Conservation (phyloP, 2,113 vertebrate species). For the Platichthys flesus region DNA sequence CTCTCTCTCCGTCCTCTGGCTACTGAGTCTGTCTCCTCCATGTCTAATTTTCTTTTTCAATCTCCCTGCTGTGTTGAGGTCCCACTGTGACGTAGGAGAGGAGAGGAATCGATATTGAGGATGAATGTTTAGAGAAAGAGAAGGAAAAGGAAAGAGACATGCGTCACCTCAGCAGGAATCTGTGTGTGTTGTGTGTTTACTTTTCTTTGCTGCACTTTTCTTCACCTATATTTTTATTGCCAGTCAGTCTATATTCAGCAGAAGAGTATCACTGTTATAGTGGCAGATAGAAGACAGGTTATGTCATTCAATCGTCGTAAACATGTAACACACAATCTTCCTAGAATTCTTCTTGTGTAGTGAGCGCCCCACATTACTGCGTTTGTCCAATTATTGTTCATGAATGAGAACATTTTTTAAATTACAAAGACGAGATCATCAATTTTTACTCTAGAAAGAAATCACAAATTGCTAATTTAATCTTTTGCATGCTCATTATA, state of each 20-base stretch:
- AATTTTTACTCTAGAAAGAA: too few species aligned
- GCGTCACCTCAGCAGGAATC: neutral
- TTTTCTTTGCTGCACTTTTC: neutral
- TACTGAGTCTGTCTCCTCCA: constrained; percentile 52
- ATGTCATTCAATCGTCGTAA: too few species aligned
- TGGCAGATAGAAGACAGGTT: too few species aligned
- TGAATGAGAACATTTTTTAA: too few species aligned
- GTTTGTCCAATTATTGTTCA: too few species aligned
- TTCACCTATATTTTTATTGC: neutral
- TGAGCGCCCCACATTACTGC: too few species aligned
- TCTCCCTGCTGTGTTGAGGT: constrained; percentile 24
- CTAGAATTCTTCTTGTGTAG: too few species aligned
- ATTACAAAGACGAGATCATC: too few species aligned
- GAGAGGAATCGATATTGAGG: neutral
- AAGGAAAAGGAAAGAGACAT: neutral
- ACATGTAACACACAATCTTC: too few species aligned
- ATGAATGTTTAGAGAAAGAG: neutral
- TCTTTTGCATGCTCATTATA: too few species aligned
- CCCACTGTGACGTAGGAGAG: constrained; percentile 29
- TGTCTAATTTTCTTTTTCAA: constrained; percentile 6
- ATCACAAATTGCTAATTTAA: too few species aligned
- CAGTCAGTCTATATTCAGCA: neutral
- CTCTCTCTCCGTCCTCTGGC: constrained; percentile 42
- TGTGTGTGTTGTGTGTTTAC: neutral
- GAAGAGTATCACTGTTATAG: neutral